Evolutionary conservation across 2,888 invertebrate genomes (phyloP).

Genomic region (Aradus depressus): DNA sequence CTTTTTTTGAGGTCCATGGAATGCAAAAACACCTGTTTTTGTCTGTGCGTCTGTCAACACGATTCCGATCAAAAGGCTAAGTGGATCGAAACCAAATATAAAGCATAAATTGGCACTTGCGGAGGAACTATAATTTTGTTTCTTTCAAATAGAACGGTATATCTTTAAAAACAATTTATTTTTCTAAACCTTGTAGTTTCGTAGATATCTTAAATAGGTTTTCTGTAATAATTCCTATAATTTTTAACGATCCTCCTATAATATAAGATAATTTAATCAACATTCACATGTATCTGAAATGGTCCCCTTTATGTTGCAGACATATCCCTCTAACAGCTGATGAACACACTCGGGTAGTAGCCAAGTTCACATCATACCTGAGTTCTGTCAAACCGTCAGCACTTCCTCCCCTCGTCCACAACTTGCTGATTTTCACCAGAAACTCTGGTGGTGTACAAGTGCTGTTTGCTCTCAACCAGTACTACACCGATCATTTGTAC

Average conservation of each 20-base stretch:
- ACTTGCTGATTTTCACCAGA: constrained; percentile 49
- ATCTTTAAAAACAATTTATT: background rate
- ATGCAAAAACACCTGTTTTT: too few relatives aligned
- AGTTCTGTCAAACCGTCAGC: constrained; percentile 48
- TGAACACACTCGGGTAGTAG: constrained; percentile 50
- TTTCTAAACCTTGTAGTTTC: background rate
- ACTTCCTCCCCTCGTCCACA: constrained; percentile 54
- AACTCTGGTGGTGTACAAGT: constrained; percentile 39
- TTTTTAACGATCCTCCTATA: background rate
- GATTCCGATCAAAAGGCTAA: too few relatives aligned
- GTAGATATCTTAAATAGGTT: background rate
- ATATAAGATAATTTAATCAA: too few relatives aligned
- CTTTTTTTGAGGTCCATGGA: too few relatives aligned
- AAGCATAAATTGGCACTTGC: too few relatives aligned
- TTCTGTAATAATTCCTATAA: background rate
- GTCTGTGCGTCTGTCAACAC: too few relatives aligned
- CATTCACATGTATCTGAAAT: constrained; percentile 19
- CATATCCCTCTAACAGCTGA: constrained; percentile 47
- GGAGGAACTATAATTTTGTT: too few relatives aligned
- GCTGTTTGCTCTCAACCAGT: constrained; percentile 41
- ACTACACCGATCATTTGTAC: constrained; percentile 37
- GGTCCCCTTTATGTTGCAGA: constrained; percentile 36
- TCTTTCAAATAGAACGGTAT: too few relatives aligned
- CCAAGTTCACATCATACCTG: constrained; percentile 49
- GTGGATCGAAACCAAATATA: too few relatives aligned